Evolutionary conservation across 2,888 invertebrate genomes (phyloP).

Genomic region (Shargacucullia verbasci): DNA sequence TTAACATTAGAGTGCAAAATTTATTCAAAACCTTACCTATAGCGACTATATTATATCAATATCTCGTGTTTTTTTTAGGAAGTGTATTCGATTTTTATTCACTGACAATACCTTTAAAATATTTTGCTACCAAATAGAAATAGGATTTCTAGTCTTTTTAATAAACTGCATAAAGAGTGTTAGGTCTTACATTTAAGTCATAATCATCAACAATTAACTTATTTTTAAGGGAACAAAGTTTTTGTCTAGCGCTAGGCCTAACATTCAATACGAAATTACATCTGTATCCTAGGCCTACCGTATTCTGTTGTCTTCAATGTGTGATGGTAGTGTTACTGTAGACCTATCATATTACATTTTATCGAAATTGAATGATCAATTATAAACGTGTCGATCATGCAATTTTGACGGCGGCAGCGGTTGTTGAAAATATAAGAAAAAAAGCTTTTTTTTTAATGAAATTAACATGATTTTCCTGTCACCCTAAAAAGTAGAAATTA

Average conservation of each 20-base stretch:
- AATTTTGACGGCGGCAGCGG: slow-evolving; percentile 58
- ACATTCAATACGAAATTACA: slow-evolving; percentile 2
- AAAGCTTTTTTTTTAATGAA: background rate
- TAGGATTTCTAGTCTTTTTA: slow-evolving; percentile 7
- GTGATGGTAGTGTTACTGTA: no score
- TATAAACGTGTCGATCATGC: slow-evolving; percentile 61
- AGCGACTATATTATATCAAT: slow-evolving; percentile 37
- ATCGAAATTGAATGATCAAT: slow-evolving; percentile 72
- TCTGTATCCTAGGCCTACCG: background rate
- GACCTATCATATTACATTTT: background rate
- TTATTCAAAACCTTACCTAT: slow-evolving; percentile 60
- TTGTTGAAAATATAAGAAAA: slow-evolving; percentile 10
- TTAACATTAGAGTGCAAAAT: slow-evolving; percentile 74
- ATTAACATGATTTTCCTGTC: background rate
- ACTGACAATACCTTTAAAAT: slow-evolving; percentile 29
- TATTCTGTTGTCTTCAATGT: background rate
- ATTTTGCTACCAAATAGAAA: slow-evolving; percentile 26
- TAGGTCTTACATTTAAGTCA: slow-evolving; percentile 20
- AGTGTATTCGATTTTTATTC: slow-evolving; percentile 16
- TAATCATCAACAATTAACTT: slow-evolving; percentile 23
- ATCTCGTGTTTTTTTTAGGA: slow-evolving; percentile 34
- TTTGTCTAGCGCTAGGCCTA: slow-evolving; percentile 30
- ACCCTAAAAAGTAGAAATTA: slow-evolving; percentile 1
- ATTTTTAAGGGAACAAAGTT: slow-evolving; percentile 3
- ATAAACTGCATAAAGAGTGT: slow-evolving; percentile 12